Evolutionary conservation across 2,888 invertebrate genomes (phyloP), one percentile per base, ranked within the genome.

Genomic region (Tenthredo mesomela): DNA sequence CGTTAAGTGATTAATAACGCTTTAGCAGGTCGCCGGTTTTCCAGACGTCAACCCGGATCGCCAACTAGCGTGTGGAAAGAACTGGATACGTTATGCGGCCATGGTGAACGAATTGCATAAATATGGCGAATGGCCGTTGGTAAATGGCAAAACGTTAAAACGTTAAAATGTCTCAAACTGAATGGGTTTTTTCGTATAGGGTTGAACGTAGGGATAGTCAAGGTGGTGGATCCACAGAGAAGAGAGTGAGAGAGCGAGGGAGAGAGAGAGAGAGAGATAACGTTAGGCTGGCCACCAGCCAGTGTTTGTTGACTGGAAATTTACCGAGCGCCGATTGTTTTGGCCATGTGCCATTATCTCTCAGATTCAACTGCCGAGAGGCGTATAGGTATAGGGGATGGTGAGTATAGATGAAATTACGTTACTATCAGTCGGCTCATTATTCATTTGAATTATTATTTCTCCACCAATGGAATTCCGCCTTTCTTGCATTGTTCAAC

Each of bases 261-360:
- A 82, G 86, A 87, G 65, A 40, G 77, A 65, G 65, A 67, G 65
- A 40, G 65, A 40, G 78, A 82, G 86, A 87, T 88, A 88, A 87
- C 87, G 88, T 86, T 50, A 82, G 67, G 82, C 89, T 92, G 92
- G 92, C 92, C 61, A 25, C 10, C 75, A 77, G 90, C 92, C 92
- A 92, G 89, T 91, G 90, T 92, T 92, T 92, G 92, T 92, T 92
- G 92, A 92, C 92, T 92, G 91, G 91, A 91, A 92, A 92, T 92
- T 92, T 91, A 92, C 90, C 90, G 90, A 89, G 89, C 86, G 89
- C 89, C 91, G 90, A 92, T 92, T 92, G 92, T 92, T 92, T 92
- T 92, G 92, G 92, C 92, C 85, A 84, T 50, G 86, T 91, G 92
- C 92, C 92, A 92, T 92, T 92, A 91, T 91, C 89, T 89, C 86